Evolutionary conservation across 2,797 vertebrate genomes (phyloP), one percentile per base, ranked within the genome.

Genomic region (Limnodromus scolopaceus): DNA sequence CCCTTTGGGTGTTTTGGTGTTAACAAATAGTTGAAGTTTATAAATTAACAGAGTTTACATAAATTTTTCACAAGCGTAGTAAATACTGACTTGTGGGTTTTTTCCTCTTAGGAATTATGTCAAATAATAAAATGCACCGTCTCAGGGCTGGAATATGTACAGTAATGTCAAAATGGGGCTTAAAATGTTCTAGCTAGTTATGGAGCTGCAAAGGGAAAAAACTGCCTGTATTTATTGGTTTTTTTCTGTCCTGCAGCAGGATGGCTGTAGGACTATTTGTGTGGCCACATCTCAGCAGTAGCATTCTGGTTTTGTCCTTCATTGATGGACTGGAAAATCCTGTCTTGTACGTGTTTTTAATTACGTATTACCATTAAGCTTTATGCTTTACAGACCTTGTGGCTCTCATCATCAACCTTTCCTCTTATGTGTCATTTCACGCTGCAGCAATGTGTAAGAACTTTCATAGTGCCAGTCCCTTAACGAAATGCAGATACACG

Each of bases 201-300:
- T 38, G n/a, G n/a, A 84, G n/a, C 36, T 76, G 63, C 38, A 34
- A 45, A 84, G n/a, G 43, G 11, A n/a, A 19, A 48, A 57, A 89
- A 39, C 19, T 58, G 11, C 12, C 23, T 48, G 20, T 28, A 4
- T 32, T 49, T 51, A 5, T 51, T 28, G 28, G 2, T 34, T 43
- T 25, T 45, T 4, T 11, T 24, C n/a, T 38, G 10, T 46, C 5
- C 11, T 28, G 11, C n/a, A 43, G 53, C 16, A 57, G 17, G 39
- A 6, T 24, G 1, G 3, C 16, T 54, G 7, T 54, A 25, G 38
- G 38, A 58, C 4, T 0, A 0, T 32, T 64, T 36, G 25, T 53
- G 9, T 45, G 34, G 20, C 48, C 25, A 14, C n/a, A 20, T 57
- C 36, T 68, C 19, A 34, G 41, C 17, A 88, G 55, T 27, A 49